Conservation (phyloP, 2,113 vertebrate species). For the Myiozetetes cayanensis region DNA sequence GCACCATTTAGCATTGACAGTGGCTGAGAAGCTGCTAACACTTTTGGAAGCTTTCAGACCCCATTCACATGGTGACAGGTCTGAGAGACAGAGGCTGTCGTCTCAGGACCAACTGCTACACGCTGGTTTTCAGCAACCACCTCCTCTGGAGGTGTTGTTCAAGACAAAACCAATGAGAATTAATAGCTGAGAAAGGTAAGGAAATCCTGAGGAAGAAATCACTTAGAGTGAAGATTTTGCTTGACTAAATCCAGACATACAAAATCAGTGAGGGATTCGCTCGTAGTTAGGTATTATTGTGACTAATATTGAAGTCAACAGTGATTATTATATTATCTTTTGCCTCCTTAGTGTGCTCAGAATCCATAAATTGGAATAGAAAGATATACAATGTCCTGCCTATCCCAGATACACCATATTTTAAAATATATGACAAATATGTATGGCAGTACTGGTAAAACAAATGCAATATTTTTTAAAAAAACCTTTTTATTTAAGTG, state of each 20-base stretch:
- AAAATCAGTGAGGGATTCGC: neutral
- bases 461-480: neutral
- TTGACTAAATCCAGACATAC: neutral
- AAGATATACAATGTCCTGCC: neutral
- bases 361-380: neutral
- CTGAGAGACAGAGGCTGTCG: fast-evolving
- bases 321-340: neutral
- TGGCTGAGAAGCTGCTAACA: neutral
- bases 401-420: neutral
- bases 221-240: neutral
- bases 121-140: neutral
- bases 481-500: neutral
- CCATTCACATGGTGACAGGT: neutral
- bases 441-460: neutral
- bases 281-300: neutral
- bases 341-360: neutral
- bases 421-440: neutral
- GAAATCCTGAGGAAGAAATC: neutral
- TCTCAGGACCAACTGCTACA: neutral
- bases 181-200: neutral
- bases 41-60: neutral
- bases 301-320: neutral
- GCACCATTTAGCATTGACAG: neutral
- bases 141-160: neutral
- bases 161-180: neutral